Evolutionary conservation across 2,888 invertebrate genomes (phyloP), one percentile per base, ranked within the genome.

Genomic region (Brenthis hecate): DNA sequence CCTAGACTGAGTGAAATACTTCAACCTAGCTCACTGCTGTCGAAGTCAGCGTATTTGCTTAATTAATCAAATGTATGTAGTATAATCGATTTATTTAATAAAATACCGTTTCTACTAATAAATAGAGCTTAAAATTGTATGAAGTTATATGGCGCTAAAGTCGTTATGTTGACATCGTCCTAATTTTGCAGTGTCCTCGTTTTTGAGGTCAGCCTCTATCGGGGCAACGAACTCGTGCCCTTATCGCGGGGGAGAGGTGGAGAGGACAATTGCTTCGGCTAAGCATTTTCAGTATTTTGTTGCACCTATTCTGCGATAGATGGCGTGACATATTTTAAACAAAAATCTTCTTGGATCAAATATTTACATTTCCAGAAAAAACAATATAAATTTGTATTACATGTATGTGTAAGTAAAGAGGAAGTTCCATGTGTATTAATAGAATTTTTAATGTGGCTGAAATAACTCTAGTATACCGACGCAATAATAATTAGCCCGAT

Each of bases 151-250:
- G 91, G 89, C 91, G 85, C 81, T 91, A 81, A 77, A 87, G 89
- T 87, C 92, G 85, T 92, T 92, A 88, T 86, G 92, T 90, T 91
- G 91, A 89, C 92, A 91, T 87, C 91, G 92, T 89, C 91, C 91
- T 90, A 93, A 93, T 93, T 93, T 94, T 94, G 94, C 93, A 94
- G 94, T 94, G 94, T 94, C 94, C 94, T 94, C 94, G 94, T 94
- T 94, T 94, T 94, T 94, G 94, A 94, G 94, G 94, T 94, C 94
- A 94, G 93, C 94, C 88, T 90, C 89, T 92, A 91, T 89, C 87
- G 89, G 93, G 85, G 91, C 93, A 91, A 91, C 92, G 93, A 93
- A 93, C 93, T 86, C 89, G 84, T 91, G 93, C 92, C 93, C 92
- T 93, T 93, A 92, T 92, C 89, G 90, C 87, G 85, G 85, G 77